These are phyloP conservation scores for Dyspetes luteomarginatus DNA, from an alignment of 2,888 invertebrate genomes.

Conservation along the genomic window DNA sequence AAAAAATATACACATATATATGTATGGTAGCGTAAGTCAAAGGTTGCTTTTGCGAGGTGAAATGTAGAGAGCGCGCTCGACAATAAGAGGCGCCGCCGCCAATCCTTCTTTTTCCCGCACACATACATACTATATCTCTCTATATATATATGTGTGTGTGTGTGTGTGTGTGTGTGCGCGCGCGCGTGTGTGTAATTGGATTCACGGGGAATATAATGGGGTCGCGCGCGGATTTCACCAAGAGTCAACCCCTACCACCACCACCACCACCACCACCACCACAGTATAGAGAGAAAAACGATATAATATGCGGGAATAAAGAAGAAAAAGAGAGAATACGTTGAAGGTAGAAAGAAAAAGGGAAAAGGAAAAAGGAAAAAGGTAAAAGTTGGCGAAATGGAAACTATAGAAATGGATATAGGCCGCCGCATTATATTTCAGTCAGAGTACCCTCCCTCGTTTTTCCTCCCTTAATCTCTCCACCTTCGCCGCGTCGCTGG, in stretches of 20 bases:
- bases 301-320: not conserved
- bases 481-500: too few relatives aligned
- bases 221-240: constrained; percentile 61
- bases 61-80: constrained; percentile 47
- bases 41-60: constrained; percentile 58
- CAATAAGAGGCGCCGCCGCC: constrained; percentile 44
- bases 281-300: not conserved
- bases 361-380: constrained; percentile 2
- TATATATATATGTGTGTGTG: too few relatives aligned
- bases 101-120: constrained; percentile 26
- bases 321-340: constrained; percentile 17
- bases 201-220: constrained; percentile 66
- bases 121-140: constrained; percentile 47
- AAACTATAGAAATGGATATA: constrained; percentile 67
- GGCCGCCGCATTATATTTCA: constrained; percentile 60
- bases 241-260: too few relatives aligned
- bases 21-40: constrained; percentile 52
- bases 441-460: too few relatives aligned
- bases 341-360: constrained; percentile 1
- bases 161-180: too few relatives aligned
- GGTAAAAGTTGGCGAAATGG: constrained; percentile 62
- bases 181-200: too few relatives aligned
- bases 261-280: constrained; percentile 16
- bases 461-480: not conserved
- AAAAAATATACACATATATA: too few relatives aligned